Percentiles rank a stretch among this genome's conserved stretches.
These are phyloP conservation scores for Alsophila aescularia DNA, from an alignment of 2,888 invertebrate species.

Conservation along the genomic window DNA sequence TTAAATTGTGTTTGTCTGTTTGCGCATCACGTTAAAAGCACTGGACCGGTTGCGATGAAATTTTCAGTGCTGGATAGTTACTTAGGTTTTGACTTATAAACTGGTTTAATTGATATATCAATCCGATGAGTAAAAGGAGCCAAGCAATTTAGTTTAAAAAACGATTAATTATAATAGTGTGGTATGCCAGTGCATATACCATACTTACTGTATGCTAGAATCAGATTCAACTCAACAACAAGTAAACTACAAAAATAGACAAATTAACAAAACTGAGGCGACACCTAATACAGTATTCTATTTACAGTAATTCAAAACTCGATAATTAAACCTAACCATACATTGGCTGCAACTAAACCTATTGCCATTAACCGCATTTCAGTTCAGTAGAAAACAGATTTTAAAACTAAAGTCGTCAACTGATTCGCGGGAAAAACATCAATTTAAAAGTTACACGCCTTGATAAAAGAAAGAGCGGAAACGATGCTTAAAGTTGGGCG, in stretches of 20 bases:
- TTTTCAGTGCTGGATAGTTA: too few species aligned
- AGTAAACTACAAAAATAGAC: background rate
- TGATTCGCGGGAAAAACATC: conserved; percentile 62
- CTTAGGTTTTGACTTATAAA: too few species aligned
- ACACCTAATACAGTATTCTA: background rate
- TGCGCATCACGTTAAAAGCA: too few species aligned
- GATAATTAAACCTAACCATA: conserved; percentile 14
- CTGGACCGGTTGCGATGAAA: too few species aligned
- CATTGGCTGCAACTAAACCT: conserved; percentile 34
- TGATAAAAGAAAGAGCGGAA: conserved; percentile 54
- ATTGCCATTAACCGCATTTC: conserved; percentile 51
- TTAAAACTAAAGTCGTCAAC: conserved; percentile 58
- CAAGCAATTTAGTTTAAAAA: too few species aligned
- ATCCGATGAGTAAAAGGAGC: too few species aligned
- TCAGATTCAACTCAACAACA: too few species aligned
- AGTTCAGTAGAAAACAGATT: conserved; percentile 58
- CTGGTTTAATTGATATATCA: too few species aligned
- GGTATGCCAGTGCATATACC: too few species aligned
- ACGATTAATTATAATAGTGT: too few species aligned
- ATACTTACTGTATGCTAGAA: too few species aligned
- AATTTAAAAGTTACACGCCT: conserved; percentile 57
- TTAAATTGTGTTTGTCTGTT: too few species aligned
- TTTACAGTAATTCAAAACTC: conserved; percentile 1
- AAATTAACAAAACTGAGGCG: background rate
- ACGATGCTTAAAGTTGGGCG: conserved; percentile 50